Evolutionary conservation across 1,140 invertebrate species (phyloP), one percentile per base, ranked within the genome.

Genomic region (Tetramorium parvispinum): DNA sequence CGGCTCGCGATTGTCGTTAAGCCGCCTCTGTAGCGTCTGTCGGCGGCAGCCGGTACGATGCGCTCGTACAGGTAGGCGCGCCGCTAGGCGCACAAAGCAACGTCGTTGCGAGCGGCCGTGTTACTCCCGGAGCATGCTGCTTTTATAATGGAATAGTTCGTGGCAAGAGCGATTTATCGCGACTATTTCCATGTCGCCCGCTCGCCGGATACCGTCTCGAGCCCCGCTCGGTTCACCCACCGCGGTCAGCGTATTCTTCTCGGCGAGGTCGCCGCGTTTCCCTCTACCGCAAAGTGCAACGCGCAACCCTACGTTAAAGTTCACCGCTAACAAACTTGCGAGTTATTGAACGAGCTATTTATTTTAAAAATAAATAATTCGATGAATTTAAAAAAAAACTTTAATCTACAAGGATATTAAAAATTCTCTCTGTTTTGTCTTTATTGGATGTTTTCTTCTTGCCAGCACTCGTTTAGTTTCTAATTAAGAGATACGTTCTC

Each of bases 61-160:
- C 89, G 77, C 66, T n/a, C 89, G 65, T 88, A 75, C 89, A 91
- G 86, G 89, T 91, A 91, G 89, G 89, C 76, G 89, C 89, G 83
- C 86, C 85, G 82, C 78, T 1, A 68, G 43, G 78, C 78, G 90
- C 87, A 92, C 91, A 92, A 92, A 92, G 91, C 89, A 87, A 90
- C 88, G 89, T 87, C 89, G 77, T 77, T 76, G 70, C 78, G 87
- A 90, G 55, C 89, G 88, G 88, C 88, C 59, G 76, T 90, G 89
- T 88, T 90, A 86, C 89, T 83, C 85, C 46, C 63, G 77, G 76
- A 27, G 90, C 87, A 87, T 87, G 86, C 91, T 89, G 91, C 89
- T 91, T 73, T 91, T 92, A 92, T 92, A 92, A 92, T 92, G 92
- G 92, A 92, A 92, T 92, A 92, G 92, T 92, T 92, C 89, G 91